These are phyloP conservation scores for Camponotus floridanus DNA, from an alignment of 1,140 invertebrate genomes.

Conservation along the genomic window DNA sequence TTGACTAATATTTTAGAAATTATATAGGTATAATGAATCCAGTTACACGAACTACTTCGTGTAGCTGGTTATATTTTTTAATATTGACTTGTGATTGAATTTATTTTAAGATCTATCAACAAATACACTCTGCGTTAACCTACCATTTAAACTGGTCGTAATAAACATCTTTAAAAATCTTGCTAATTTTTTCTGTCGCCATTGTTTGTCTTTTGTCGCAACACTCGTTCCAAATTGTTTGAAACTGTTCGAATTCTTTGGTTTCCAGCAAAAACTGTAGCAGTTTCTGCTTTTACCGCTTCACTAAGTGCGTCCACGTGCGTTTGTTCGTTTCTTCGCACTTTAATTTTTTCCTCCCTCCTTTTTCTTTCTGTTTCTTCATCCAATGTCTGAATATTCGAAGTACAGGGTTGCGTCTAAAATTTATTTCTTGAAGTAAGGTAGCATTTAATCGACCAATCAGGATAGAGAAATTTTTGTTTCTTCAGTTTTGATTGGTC, in stretches of 20 bases:
- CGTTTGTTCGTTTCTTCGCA: background rate
- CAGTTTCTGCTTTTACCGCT: background rate
- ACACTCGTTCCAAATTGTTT: background rate
- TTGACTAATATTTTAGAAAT: background rate
- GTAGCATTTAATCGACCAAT: too few relatives aligned
- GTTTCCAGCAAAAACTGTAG: too few relatives aligned
- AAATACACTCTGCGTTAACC: background rate
- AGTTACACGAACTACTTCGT: background rate
- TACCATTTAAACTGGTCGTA: constrained; percentile 44
- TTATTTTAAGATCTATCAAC: background rate
- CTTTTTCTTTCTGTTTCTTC: background rate
- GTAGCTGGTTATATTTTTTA: constrained; percentile 35
- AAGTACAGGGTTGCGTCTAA: background rate
- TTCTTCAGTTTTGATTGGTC: too few relatives aligned
- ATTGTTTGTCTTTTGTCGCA: constrained; percentile 32
- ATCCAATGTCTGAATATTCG: too few relatives aligned
- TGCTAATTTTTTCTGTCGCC: background rate
- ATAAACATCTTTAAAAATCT: constrained; percentile 29
- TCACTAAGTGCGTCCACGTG: background rate
- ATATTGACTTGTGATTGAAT: background rate
- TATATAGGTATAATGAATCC: background rate
- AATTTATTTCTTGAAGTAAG: too few relatives aligned
- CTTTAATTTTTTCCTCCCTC: background rate
- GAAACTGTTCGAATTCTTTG: background rate
- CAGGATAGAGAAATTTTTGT: too few relatives aligned